A percentile compares a stretch with the other conserved stretches of the same genome.
Conservation (phyloP, 2,113 vertebrate genomes). For the Myrmophylax atrothorax region DNA sequence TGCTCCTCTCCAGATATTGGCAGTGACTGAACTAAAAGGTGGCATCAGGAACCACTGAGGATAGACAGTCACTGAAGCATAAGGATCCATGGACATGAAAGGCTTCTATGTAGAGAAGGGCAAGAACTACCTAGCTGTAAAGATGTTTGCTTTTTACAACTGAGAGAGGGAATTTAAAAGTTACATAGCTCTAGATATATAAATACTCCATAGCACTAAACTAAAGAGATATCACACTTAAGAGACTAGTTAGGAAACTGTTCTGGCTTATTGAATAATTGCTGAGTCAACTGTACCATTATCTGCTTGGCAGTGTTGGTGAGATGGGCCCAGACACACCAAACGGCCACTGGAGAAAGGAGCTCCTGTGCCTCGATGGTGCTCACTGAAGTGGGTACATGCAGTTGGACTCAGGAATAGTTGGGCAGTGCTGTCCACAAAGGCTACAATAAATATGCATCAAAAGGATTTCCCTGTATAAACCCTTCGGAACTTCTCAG, state of each 20-base stretch:
- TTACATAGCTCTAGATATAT: not conserved
- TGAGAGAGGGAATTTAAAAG: not conserved
- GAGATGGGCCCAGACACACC: not conserved
- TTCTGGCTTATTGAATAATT: not conserved
- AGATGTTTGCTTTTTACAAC: not conserved
- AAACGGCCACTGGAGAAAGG: not conserved
- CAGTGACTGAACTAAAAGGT: not conserved
- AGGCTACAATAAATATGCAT: not conserved
- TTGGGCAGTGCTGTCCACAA: not conserved
- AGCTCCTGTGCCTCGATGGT: not conserved
- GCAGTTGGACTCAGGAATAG: not conserved
- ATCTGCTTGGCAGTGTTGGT: not conserved
- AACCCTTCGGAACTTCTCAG: not conserved
- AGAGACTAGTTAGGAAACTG: not conserved
- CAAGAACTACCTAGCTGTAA: not conserved
- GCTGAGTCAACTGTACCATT: not conserved
- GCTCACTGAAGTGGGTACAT: accelerated
- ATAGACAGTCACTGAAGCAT: not conserved
- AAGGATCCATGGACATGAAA: not conserved
- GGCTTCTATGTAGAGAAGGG: not conserved
- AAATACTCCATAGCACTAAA: not conserved
- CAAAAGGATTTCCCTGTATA: not conserved
- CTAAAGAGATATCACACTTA: not conserved
- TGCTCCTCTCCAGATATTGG: not conserved
- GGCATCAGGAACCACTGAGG: not conserved